Conservation (phyloP, 2,797 vertebrate species). For the Hoplostethus mediterraneus region DNA sequence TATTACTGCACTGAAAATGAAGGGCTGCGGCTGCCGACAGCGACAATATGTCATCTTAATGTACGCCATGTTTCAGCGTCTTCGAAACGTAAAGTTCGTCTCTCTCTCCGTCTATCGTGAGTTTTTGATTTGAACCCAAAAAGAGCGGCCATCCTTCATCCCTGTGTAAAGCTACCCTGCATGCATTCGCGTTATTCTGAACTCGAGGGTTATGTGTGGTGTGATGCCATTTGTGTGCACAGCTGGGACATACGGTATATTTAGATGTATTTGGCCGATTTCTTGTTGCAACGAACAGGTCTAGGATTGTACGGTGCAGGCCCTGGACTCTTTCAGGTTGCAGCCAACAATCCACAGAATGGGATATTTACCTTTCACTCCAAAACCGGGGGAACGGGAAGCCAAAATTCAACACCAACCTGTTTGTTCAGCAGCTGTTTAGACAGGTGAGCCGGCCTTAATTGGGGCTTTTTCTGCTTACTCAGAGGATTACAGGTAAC, state of each 20-base stretch:
- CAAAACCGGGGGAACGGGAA: constrained; percentile 19
- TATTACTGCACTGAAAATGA: constrained; percentile 73
- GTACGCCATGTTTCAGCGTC: constrained; percentile 31
- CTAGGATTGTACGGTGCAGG: constrained; percentile 20
- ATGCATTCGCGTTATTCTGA: neutral
- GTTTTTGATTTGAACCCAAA: neutral
- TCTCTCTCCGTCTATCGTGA: neutral
- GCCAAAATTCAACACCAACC: constrained; percentile 42
- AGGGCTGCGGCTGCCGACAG: constrained; percentile 52
- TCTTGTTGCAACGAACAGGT: constrained; percentile 40
- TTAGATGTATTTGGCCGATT: constrained; percentile 39
- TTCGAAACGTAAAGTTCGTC: constrained; percentile 49
- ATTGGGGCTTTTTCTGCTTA: constrained; percentile 52
- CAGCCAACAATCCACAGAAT: constrained; percentile 41
- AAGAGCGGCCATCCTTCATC: neutral
- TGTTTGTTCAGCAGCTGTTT: constrained; percentile 74
- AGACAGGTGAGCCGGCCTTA: constrained; percentile 64
- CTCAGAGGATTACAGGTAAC: constrained; percentile 45
- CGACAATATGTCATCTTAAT: constrained; percentile 48
- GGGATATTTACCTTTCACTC: constrained; percentile 64
- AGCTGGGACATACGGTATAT: constrained; percentile 48
- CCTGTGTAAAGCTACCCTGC: neutral
- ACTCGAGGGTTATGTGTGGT: constrained; percentile 9
- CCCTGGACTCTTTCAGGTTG: constrained; percentile 59
- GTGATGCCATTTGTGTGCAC: constrained; percentile 59